Base-by-base conservation (phyloP, 2,888 invertebrate genomes). In the Trichogramma evanescens region DNA sequence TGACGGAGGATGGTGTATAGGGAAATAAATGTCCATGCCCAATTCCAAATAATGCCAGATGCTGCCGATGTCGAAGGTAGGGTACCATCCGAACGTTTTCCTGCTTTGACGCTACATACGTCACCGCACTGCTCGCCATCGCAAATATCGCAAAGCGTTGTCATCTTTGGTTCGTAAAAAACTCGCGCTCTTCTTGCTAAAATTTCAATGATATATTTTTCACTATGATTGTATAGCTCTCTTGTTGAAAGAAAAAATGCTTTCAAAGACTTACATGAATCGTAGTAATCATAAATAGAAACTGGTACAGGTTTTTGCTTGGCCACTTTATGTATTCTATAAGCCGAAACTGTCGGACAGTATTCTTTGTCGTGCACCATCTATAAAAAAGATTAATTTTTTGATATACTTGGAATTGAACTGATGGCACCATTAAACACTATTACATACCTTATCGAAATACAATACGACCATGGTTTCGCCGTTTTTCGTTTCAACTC, bases 251-350 rank as follows among this genome's bases (percentile, higher is more conserved):
- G 40, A 26, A 13, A 7, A 10, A 52, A 8, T 8, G 1, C 10
- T 52, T 6, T 5, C n/a, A 50, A 7, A 44, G 50, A 83, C 88
- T 84, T 75, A 93, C 94, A 89, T 64, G 89, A 90, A 76, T 96
- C 94, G 71, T 95, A 96, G 70, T 96, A 92, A 75, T 97, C 96
- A 68, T 88, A 89, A 49, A 96, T 84, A 49, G 87, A 84, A 65
- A 95, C 91, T 68, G 90, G 86, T 39, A 90, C 93, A 6, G 94
- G 89, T 63, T 91, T 90, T 70, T 94, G 93, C 56, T 89, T 84
- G 4, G 93, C 91, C 8, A 93, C 90, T 72, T 90, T 89, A 74
- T 91, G 87, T 0, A 89, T 89, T 68, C 91, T 84, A 69, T 88
- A 88, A 6, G 92, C 92, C 6, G 89, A 88, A 48, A 95, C 84